Percentiles rank a stretch among this genome's conserved stretches.
phyloP scores from a whole-genome alignment of 2,797 vertebrate genomes.

The Coregonus sp. region DNA sequence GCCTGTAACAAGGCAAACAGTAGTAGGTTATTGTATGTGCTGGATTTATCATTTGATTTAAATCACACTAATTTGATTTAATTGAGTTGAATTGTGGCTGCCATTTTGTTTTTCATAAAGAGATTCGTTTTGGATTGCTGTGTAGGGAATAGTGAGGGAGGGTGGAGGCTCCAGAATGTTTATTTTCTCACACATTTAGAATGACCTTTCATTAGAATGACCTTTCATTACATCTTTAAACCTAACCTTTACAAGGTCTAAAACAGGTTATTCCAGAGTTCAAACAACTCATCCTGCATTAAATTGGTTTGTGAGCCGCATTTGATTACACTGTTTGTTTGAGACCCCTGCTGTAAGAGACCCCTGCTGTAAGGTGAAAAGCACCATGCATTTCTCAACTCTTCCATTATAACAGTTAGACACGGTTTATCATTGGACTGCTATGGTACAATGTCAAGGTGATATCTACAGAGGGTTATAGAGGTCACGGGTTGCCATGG shows the following conservation, averaged over 20 bases:
- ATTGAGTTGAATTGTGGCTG: constrained; percentile 50
- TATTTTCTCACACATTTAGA: too few species aligned
- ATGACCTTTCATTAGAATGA: too few species aligned
- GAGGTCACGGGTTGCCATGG: not conserved
- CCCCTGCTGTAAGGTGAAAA: not conserved
- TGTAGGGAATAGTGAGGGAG: not conserved
- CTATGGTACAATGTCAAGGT: not conserved
- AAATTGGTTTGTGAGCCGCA: not conserved
- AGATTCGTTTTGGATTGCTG: not conserved
- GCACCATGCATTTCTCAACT: not conserved
- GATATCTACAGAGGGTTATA: not conserved
- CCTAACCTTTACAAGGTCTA: not conserved
- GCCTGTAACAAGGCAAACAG: constrained; percentile 49
- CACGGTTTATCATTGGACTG: not conserved
- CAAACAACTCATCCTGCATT: not conserved
- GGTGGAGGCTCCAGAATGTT: too few species aligned
- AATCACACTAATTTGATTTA: constrained; percentile 64
- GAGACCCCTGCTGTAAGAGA: not conserved
- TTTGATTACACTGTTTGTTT: not conserved
- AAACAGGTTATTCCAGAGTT: not conserved
- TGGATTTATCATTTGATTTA: constrained; percentile 57
- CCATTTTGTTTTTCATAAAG: constrained; percentile 19
- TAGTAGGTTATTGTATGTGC: constrained; percentile 26
- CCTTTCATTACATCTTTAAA: too few species aligned
- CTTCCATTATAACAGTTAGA: not conserved